Conservation (phyloP, 2,888 invertebrate species). For the Phengaris alcon region DNA sequence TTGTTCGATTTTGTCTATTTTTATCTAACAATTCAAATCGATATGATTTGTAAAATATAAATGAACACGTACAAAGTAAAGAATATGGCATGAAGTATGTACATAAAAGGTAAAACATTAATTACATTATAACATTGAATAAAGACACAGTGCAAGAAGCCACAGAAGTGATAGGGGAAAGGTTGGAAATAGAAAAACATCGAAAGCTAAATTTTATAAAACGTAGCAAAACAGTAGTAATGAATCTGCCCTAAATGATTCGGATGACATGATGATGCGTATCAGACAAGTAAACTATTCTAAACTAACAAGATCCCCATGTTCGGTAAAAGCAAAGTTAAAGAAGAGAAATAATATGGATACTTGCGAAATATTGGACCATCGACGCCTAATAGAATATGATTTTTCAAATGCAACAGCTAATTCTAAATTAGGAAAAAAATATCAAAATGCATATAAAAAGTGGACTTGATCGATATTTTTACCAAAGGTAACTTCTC, state of each 20-base stretch:
- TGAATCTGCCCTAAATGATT: slow-evolving; percentile 20
- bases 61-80: not conserved
- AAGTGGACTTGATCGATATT: slow-evolving; percentile 67
- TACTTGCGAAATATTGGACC: slow-evolving; percentile 21
- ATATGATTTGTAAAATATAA: not conserved
- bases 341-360: slow-evolving; percentile 21
- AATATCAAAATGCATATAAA: slow-evolving; percentile 53
- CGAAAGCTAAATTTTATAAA: slow-evolving; percentile 28
- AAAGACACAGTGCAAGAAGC: slow-evolving; percentile 29
- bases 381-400: slow-evolving; percentile 33
- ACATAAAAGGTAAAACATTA: not conserved
- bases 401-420: slow-evolving; percentile 35
- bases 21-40: not conserved
- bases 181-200: slow-evolving; percentile 24
- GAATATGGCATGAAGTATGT: not conserved
- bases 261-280: slow-evolving; percentile 16
- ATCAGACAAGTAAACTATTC: slow-evolving; percentile 20
- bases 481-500: slow-evolving; percentile 95
- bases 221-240: slow-evolving; percentile 24
- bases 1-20: not conserved
- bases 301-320: slow-evolving; percentile 11
- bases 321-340: slow-evolving; percentile 20
- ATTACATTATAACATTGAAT: slow-evolving; percentile 18
- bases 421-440: slow-evolving; percentile 40
- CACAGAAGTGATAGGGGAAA: slow-evolving; percentile 28